Percentiles rank a stretch among this genome's conserved stretches.
phyloP scores from a whole-genome alignment of 2,113 vertebrate genomes.

The Mesoclemmys tuberculata region DNA sequence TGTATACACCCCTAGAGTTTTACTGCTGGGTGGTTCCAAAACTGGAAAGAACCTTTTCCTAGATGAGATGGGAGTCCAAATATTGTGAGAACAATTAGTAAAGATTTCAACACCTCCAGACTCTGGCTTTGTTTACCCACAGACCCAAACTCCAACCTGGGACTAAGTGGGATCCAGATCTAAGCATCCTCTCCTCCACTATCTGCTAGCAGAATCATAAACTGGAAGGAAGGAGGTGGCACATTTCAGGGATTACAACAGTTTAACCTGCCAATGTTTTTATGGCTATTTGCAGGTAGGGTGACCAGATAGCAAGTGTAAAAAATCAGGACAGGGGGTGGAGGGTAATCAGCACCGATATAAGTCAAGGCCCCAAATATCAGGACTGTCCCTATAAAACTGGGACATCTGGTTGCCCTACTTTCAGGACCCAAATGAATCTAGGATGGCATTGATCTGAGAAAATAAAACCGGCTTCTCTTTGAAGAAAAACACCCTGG shows the following conservation, averaged over 20 bases:
- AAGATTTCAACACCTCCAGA: neutral
- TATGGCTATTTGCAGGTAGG: conserved; percentile 10
- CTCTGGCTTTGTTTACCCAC: conserved; percentile 4
- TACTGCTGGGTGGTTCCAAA: neutral
- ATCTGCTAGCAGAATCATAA: conserved; percentile 38
- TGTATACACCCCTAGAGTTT: neutral
- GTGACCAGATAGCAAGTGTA: too few species aligned
- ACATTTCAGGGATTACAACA: conserved; percentile 28
- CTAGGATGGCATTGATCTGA: neutral
- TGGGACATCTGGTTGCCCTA: too few species aligned
- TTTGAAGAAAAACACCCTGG: conserved; percentile 36
- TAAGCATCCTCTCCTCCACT: conserved; percentile 1
- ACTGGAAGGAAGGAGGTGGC: conserved; percentile 34
- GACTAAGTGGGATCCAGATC: conserved; percentile 10
- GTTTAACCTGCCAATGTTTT: conserved; percentile 31
- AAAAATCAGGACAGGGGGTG: too few species aligned
- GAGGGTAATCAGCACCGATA: too few species aligned
- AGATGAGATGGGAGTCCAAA: neutral
- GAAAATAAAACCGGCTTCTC: neutral
- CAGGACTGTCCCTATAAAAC: too few species aligned
- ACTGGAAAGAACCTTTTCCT: neutral
- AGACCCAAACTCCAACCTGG: neutral
- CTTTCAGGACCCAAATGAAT: conserved; percentile 38
- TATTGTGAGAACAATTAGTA: neutral
- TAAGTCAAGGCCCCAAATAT: too few species aligned